phyloP scores from a whole-genome alignment of 2,888 invertebrate genomes.

The Scotopteryx bipunctaria region DNA sequence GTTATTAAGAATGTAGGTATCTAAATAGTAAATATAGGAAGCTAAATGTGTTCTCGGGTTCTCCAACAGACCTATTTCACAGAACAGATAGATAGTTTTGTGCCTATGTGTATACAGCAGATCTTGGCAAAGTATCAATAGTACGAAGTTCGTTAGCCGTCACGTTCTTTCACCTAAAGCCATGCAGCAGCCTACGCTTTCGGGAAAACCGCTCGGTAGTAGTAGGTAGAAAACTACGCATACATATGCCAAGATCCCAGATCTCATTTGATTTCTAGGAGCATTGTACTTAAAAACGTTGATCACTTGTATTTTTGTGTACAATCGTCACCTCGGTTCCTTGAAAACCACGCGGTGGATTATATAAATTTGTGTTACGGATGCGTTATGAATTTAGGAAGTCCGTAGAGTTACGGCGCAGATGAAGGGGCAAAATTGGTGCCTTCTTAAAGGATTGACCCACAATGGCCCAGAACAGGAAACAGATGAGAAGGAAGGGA shows the following conservation, averaged over 20 bases:
- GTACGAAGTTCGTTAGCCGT: constrained; percentile 6
- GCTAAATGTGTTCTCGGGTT: too few relatives aligned
- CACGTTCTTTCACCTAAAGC: constrained; percentile 1
- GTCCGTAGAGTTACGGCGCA: not conserved
- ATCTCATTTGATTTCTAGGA: constrained; percentile 13
- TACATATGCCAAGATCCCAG: constrained; percentile 17
- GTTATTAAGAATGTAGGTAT: too few relatives aligned
- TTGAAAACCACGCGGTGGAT: constrained; percentile 22
- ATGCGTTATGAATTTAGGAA: not conserved
- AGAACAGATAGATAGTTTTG: not conserved
- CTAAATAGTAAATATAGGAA: too few relatives aligned
- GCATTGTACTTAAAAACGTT: constrained; percentile 24
- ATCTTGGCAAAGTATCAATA: not conserved
- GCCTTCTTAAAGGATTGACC: too few relatives aligned
- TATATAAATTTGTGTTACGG: constrained; percentile 11
- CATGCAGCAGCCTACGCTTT: constrained; percentile 16
- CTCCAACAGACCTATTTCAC: too few relatives aligned
- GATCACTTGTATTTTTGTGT: constrained; percentile 40
- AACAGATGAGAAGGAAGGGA: too few relatives aligned
- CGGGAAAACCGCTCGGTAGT: constrained; percentile 17
- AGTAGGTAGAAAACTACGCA: constrained; percentile 12
- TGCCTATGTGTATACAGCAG: too few relatives aligned
- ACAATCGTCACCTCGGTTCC: constrained; percentile 15
- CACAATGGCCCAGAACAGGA: too few relatives aligned
- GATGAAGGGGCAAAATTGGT: too few relatives aligned